Conservation (phyloP, 1,140 invertebrate genomes). For the Batillaria attramentaria region DNA sequence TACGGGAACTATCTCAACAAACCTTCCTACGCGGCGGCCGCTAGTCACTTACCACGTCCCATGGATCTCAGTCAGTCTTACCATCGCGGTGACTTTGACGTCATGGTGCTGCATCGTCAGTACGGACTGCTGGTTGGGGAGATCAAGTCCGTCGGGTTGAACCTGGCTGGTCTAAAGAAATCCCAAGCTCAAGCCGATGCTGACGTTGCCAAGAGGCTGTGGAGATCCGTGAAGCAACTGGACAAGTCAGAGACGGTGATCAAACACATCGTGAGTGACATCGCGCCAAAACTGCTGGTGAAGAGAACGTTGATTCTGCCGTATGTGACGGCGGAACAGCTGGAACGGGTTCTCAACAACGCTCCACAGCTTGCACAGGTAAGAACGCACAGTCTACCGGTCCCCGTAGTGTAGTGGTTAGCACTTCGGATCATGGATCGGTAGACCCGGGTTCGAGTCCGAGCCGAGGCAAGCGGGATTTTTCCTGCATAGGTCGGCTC, state of each 20-base stretch:
- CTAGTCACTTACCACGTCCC: background rate
- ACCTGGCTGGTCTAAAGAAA: background rate
- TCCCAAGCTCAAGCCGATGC: background rate
- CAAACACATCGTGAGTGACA: background rate
- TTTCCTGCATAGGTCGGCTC: no score
- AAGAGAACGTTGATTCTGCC: slow-evolving; percentile 11
- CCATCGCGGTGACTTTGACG: slow-evolving; percentile 1
- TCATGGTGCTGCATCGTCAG: slow-evolving; percentile 12
- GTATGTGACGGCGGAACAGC: background rate
- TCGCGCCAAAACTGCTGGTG: background rate
- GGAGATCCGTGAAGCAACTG: background rate
- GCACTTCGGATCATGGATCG: no score
- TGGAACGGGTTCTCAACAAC: background rate
- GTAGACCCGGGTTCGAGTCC: no score
- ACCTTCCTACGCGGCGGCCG: background rate
- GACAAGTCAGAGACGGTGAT: background rate
- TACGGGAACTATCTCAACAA: slow-evolving; percentile 17
- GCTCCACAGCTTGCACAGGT: background rate
- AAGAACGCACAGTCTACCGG: no score
- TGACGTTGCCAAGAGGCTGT: background rate
- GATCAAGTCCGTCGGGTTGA: slow-evolving; percentile 21
- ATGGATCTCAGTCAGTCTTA: background rate
- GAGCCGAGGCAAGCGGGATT: no score
- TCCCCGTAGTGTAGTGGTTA: no score
- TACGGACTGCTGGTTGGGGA: slow-evolving; percentile 15